A percentile compares a stretch with the other conserved stretches of the same genome.
phyloP scores from a whole-genome alignment of 2,888 invertebrate species.

The Nephrotoma appendiculata region DNA sequence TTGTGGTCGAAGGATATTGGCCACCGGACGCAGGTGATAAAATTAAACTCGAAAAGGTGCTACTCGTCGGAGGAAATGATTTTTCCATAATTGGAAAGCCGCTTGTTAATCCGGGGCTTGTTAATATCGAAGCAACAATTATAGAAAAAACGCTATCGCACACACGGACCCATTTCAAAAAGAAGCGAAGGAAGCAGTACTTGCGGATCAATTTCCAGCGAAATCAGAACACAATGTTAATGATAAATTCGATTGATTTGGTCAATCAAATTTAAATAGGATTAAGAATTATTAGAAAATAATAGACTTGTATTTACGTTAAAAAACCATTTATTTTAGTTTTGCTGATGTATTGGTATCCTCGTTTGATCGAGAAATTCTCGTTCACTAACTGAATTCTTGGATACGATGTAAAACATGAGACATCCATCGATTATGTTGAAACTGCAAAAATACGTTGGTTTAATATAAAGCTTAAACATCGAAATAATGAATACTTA shows the following conservation, averaged over 20 bases:
- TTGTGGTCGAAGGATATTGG: conserved; percentile 72
- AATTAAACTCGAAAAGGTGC: conserved; percentile 65
- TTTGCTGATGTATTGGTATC: conserved; percentile 16
- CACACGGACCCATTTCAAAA: conserved; percentile 61
- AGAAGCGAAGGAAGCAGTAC: conserved; percentile 63
- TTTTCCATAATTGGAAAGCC: conserved; percentile 74
- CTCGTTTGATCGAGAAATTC: conserved; percentile 24
- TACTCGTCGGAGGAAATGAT: conserved; percentile 62
- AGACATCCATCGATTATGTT: conserved; percentile 26
- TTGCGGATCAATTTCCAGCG: conserved; percentile 58
- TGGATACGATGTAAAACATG: conserved; percentile 28
- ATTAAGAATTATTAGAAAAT: not conserved
- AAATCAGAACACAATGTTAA: conserved; percentile 53
- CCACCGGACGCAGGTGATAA: conserved; percentile 66
- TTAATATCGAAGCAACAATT: conserved; percentile 63
- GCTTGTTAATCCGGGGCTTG: conserved; percentile 55
- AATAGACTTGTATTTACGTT: not conserved
- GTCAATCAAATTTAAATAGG: not conserved
- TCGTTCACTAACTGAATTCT: conserved; percentile 22
- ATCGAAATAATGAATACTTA: conserved; percentile 10
- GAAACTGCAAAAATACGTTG: conserved; percentile 18
- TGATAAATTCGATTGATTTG: conserved; percentile 55
- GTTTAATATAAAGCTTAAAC: not conserved
- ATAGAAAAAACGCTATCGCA: conserved; percentile 72
- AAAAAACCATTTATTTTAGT: not conserved